Base-by-base conservation (phyloP, 2,888 invertebrate species). In the Sicus ferrugineus region DNA sequence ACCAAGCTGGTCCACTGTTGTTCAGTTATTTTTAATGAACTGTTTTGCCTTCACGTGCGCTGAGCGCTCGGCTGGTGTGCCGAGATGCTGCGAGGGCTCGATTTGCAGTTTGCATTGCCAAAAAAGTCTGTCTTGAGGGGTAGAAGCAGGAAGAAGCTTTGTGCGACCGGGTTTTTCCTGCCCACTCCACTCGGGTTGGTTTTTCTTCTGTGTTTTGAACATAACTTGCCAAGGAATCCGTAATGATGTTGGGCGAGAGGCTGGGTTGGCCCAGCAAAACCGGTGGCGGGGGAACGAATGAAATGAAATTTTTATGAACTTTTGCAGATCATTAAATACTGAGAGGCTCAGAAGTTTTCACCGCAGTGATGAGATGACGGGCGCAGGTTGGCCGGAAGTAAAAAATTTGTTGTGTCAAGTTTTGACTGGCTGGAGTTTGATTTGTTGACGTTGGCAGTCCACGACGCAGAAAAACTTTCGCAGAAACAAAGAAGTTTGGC, bases 251-350 rank as follows among this genome's bases (percentile, higher is more conserved):
- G 42, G 30, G 31, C 30, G 34, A 31, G 52, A 23, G 2, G 50
- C 2, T 19, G 50, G 5, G 2, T 26, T 23, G 28, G 26, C 26
- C 7, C 28, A n/a, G n/a, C 7, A n/a, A 26, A 46, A 62, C 34
- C n/a, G 4, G 30, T 48, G 21, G 64, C 64, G n/a, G 19, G n/a
- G 21, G 26, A 48, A 50, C 28, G n/a, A 46, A 66, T 42, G 42
- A 66, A 66, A 66, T 46, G 42, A 58, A n/a, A 58, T 56, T 66
- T 58, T 58, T 28, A 46, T 58, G 46, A 58, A 66, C 46, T 54
- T 66, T 66, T 66, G 58, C 42, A 56, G 67, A 67, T 67, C 48
- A 59, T 67, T 67, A 58, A 59, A 56, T 48, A 58, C 30, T 42
- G 59, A 67, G 56, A 48, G 42, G 46, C 19, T 21, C 56, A 28